Evolutionary conservation across 2,797 vertebrate genomes (phyloP).

Genomic region (Onychomys arenicola): DNA sequence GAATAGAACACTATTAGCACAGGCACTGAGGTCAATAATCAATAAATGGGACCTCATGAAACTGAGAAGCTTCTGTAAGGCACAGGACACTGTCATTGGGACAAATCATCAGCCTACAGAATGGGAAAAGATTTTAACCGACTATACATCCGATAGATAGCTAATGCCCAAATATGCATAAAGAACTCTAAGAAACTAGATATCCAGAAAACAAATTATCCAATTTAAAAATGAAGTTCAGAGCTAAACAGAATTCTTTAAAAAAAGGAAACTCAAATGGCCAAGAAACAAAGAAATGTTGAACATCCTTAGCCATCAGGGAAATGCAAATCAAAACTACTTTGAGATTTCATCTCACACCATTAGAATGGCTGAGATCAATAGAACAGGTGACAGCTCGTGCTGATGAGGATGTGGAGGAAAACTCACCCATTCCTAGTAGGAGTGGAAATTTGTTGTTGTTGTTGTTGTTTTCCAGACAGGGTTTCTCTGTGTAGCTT

Average conservation of each 20-base stretch:
- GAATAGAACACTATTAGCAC: background rate
- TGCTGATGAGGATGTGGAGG: background rate
- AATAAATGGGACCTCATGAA: background rate
- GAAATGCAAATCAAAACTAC: background rate
- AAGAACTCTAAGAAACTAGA: background rate
- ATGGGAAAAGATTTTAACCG: background rate
- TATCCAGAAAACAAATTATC: background rate
- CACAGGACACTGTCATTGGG: background rate
- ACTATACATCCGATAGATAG: background rate
- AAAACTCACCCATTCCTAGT: background rate
- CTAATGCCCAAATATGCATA: background rate
- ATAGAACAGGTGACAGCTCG: no score
- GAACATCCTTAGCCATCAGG: background rate
- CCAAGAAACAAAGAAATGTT: background rate
- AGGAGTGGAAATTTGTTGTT: background rate
- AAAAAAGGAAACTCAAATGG: background rate
- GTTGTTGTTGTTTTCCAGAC: no score
- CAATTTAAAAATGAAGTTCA: background rate
- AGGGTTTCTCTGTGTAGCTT: no score
- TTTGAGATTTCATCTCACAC: background rate
- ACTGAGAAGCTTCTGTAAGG: background rate
- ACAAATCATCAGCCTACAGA: background rate
- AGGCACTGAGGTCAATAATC: background rate
- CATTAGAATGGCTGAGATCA: background rate
- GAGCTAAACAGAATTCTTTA: background rate